Evolutionary conservation across 2,113 vertebrate species (phyloP).

Genomic region (Rhinoderma darwinii): DNA sequence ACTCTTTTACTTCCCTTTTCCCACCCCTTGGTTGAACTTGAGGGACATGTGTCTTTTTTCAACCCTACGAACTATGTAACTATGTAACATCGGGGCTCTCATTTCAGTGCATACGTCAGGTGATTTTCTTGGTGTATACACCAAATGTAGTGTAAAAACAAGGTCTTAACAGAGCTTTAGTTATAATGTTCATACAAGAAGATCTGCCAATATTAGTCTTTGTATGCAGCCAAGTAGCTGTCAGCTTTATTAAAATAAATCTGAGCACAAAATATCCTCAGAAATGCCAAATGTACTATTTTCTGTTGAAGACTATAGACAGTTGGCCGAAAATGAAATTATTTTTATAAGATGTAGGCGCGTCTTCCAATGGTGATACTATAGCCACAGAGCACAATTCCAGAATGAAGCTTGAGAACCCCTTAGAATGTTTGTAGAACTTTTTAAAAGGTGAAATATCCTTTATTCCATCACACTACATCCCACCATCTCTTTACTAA

Average conservation of each 20-base stretch:
- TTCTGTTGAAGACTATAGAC: not conserved
- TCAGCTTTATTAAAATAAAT: not conserved
- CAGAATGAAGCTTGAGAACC: not conserved
- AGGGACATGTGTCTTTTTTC: too few relatives aligned
- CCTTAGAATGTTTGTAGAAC: not conserved
- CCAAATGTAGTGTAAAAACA: too few relatives aligned
- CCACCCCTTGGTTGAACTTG: too few relatives aligned
- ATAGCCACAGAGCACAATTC: not conserved
- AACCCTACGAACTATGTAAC: too few relatives aligned
- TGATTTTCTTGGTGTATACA: too few relatives aligned
- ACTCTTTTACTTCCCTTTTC: too few relatives aligned
- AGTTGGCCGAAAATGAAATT: not conserved
- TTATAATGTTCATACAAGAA: too few relatives aligned
- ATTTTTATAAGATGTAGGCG: not conserved
- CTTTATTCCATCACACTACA: not conserved
- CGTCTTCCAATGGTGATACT: not conserved
- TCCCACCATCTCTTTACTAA: not conserved
- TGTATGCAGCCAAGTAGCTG: too few relatives aligned
- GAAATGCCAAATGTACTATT: not conserved
- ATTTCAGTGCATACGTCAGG: too few relatives aligned
- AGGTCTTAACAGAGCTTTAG: too few relatives aligned
- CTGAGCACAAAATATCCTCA: not conserved
- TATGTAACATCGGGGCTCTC: too few relatives aligned
- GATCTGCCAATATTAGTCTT: too few relatives aligned
- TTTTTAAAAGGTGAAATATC: not conserved